These are phyloP conservation scores for Caenorhabditis sp. DNA, from an alignment of 2,888 invertebrate genomes.

Conservation along the genomic window DNA sequence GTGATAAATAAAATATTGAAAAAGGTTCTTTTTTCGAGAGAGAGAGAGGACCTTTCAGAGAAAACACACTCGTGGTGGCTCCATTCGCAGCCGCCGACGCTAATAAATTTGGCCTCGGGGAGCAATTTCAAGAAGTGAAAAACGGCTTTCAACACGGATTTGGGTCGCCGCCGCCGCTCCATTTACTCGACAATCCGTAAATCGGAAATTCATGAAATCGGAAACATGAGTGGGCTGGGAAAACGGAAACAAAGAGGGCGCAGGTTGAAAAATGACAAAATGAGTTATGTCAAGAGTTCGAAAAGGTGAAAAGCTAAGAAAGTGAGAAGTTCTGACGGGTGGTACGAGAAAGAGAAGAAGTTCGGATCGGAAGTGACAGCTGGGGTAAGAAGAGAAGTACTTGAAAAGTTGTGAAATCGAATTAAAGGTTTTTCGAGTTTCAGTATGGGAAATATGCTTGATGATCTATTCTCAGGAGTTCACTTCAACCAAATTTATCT, in stretches of 20 bases:
- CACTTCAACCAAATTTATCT: too few relatives aligned
- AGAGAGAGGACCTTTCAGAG: conserved; percentile 17
- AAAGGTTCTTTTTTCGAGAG: conserved; percentile 31
- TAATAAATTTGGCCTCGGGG: conserved; percentile 57
- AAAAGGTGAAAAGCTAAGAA: neutral
- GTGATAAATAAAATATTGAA: conserved; percentile 46
- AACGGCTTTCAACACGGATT: conserved; percentile 59
- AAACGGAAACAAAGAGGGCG: neutral
- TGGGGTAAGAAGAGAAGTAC: conserved; percentile 10
- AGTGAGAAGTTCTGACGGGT: conserved; percentile 15
- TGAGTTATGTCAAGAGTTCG: conserved; percentile 27
- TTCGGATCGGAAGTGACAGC: neutral
- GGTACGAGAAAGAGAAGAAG: neutral
- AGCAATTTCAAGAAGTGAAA: conserved; percentile 51
- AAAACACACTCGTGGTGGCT: conserved; percentile 20
- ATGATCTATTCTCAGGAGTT: too few relatives aligned
- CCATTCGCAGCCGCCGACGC: conserved; percentile 9
- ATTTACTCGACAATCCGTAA: neutral
- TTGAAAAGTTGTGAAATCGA: conserved; percentile 21
- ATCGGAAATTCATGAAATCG: conserved; percentile 64
- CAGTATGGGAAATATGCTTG: neutral
- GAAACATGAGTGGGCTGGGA: conserved; percentile 12
- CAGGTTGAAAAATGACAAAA: conserved; percentile 11
- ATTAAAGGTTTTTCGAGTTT: neutral
- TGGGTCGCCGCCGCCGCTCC: neutral